phyloP scores from a whole-genome alignment of 2,888 invertebrate genomes.

The Tupiocoris notatus region DNA sequence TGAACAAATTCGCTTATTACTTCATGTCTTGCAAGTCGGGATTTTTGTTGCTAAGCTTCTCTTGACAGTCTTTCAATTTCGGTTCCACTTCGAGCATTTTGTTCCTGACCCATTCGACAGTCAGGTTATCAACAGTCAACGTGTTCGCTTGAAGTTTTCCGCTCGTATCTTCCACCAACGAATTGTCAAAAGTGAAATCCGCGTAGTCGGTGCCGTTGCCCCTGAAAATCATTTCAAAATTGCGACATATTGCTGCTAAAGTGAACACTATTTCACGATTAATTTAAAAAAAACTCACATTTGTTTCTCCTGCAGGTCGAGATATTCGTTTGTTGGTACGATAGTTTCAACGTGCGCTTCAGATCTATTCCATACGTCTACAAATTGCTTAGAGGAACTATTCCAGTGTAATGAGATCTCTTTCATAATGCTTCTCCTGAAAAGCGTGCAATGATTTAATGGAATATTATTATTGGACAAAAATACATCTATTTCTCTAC shows the following conservation, averaged over 20 bases:
- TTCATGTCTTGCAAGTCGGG: constrained; percentile 47
- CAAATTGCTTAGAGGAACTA: constrained; percentile 75
- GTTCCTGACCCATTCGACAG: constrained; percentile 82
- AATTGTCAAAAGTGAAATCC: constrained; percentile 82
- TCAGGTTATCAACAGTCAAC: constrained; percentile 87
- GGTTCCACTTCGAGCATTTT: constrained; percentile 74
- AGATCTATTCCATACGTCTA: constrained; percentile 73
- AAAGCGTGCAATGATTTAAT: no score
- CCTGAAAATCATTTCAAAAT: constrained; percentile 17
- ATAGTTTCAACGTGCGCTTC: constrained; percentile 74
- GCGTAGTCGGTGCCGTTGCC: constrained; percentile 61
- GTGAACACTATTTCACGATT: no score
- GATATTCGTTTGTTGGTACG: constrained; percentile 82
- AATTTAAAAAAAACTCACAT: constrained; percentile 33
- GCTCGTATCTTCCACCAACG: constrained; percentile 82
- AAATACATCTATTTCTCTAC: no score
- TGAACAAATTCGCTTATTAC: no score
- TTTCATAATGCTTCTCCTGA: constrained; percentile 73
- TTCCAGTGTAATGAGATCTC: constrained; percentile 79
- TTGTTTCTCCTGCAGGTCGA: constrained; percentile 64
- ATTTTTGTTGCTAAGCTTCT: constrained; percentile 61
- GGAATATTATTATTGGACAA: no score
- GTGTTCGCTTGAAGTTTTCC: constrained; percentile 84
- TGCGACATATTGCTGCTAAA: no score
- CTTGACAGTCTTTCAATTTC: constrained; percentile 76